phyloP scores from a whole-genome alignment of 2,797 vertebrate genomes.

The Lepidocolaptes lacrymiger region DNA sequence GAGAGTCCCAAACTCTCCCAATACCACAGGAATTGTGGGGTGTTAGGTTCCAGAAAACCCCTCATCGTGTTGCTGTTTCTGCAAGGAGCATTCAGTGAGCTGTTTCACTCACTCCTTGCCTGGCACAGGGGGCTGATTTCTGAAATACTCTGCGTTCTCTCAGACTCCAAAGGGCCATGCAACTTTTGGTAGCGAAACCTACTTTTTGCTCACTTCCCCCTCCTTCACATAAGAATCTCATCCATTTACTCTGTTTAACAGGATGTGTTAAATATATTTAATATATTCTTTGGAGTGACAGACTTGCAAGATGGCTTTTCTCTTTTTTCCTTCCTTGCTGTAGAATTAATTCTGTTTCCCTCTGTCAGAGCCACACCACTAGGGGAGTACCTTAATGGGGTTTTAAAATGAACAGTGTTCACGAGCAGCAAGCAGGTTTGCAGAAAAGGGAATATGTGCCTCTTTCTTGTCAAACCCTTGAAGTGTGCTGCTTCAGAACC shows the following conservation, averaged over 20 bases:
- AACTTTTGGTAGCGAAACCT: background rate
- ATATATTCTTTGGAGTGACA: background rate
- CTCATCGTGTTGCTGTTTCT: background rate
- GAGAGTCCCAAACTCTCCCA: background rate
- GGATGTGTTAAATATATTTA: background rate
- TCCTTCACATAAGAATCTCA: background rate
- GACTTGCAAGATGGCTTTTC: background rate
- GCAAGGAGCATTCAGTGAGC: background rate
- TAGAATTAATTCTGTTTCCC: background rate
- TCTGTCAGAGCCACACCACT: background rate
- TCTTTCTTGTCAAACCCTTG: slow-evolving; percentile 23
- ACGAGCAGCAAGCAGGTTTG: slow-evolving; percentile 1
- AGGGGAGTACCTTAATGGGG: background rate
- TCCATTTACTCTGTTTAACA: background rate
- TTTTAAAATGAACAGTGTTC: background rate
- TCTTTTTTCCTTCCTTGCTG: background rate
- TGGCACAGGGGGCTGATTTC: background rate
- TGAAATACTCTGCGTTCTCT: background rate
- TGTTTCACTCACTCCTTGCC: background rate
- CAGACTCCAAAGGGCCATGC: background rate
- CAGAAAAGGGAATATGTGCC: slow-evolving; percentile 16
- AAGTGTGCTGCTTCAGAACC: slow-evolving; percentile 33
- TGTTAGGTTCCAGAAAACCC: background rate
- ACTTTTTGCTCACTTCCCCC: background rate
- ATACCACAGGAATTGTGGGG: background rate